These are phyloP conservation scores for Trissolcus brochymenae DNA, from an alignment of 2,888 invertebrate genomes.

Conservation along the genomic window DNA sequence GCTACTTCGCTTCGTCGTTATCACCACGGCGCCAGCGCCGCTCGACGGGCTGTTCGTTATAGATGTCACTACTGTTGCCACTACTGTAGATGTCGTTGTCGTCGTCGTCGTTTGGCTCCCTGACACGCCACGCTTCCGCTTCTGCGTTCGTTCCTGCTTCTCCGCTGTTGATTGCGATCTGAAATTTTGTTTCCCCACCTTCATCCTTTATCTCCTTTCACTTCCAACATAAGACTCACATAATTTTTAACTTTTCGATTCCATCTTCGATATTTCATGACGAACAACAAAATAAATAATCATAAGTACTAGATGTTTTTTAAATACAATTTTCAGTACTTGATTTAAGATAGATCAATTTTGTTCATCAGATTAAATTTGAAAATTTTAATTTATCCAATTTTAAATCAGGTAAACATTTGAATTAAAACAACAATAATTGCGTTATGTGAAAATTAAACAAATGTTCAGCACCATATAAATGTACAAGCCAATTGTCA, in stretches of 20 bases:
- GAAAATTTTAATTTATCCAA: background rate
- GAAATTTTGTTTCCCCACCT: constrained; percentile 4
- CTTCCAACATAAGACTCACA: too few relatives aligned
- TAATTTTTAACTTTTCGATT: too few relatives aligned
- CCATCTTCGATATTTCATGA: background rate
- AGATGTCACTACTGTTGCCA: constrained; percentile 9
- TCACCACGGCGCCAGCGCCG: constrained; percentile 63
- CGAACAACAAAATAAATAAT: background rate
- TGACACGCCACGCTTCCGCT: constrained; percentile 39
- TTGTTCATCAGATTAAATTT: too few relatives aligned
- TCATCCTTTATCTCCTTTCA: background rate
- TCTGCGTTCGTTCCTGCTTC: constrained; percentile 39
- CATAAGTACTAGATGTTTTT: too few relatives aligned
- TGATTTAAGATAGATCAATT: too few relatives aligned
- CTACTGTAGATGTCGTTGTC: constrained; percentile 22
- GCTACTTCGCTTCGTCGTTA: constrained; percentile 73
- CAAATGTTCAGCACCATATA: too few relatives aligned
- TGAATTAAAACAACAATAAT: background rate
- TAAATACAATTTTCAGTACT: too few relatives aligned
- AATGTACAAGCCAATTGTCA: too few relatives aligned
- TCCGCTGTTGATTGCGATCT: constrained; percentile 32
- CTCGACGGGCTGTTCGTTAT: constrained; percentile 42
- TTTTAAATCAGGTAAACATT: background rate
- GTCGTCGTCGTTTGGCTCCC: constrained; percentile 12
- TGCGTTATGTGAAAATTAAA: too few relatives aligned